Conservation (phyloP, 2,888 invertebrate genomes). For the Ormyrus labotus region DNA sequence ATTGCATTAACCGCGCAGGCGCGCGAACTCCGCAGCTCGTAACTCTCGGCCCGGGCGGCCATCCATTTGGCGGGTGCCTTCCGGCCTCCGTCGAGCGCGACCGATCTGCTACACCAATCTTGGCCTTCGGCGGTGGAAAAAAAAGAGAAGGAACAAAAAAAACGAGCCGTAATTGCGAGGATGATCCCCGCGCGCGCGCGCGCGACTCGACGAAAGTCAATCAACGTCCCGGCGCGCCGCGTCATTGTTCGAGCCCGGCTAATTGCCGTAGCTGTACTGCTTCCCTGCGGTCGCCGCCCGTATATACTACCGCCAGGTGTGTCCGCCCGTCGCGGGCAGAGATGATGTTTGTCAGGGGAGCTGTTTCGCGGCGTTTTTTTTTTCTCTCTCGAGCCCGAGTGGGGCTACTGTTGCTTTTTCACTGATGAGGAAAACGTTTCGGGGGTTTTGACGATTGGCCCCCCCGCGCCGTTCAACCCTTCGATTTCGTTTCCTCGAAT, state of each 20-base stretch:
- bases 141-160: neutral
- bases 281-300: too few species aligned
- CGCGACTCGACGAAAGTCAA: conserved; percentile 14
- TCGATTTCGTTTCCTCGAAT: too few species aligned
- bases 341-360: too few species aligned
- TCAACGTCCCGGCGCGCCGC: conserved; percentile 14
- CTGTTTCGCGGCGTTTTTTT: too few species aligned
- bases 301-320: too few species aligned
- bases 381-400: too few species aligned
- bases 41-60: conserved; percentile 69
- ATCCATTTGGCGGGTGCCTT: conserved; percentile 66
- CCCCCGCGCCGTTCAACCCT: too few species aligned
- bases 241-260: neutral
- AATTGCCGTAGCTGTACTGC: neutral
- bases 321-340: too few species aligned
- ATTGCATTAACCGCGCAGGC: conserved; percentile 62
- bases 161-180: too few species aligned
- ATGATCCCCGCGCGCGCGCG: neutral
- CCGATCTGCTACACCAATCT: conserved; percentile 60
- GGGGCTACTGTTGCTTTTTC: too few species aligned
- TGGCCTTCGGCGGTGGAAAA: neutral
- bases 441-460: too few species aligned
- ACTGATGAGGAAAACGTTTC: too few species aligned
- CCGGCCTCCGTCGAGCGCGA: conserved; percentile 62
- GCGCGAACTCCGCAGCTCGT: conserved; percentile 60